A percentile compares a stretch with the other conserved stretches of the same genome.
These are phyloP conservation scores for Chascanopsetta lugubris DNA, from an alignment of 2,113 vertebrate genomes.

Conservation along the genomic window DNA sequence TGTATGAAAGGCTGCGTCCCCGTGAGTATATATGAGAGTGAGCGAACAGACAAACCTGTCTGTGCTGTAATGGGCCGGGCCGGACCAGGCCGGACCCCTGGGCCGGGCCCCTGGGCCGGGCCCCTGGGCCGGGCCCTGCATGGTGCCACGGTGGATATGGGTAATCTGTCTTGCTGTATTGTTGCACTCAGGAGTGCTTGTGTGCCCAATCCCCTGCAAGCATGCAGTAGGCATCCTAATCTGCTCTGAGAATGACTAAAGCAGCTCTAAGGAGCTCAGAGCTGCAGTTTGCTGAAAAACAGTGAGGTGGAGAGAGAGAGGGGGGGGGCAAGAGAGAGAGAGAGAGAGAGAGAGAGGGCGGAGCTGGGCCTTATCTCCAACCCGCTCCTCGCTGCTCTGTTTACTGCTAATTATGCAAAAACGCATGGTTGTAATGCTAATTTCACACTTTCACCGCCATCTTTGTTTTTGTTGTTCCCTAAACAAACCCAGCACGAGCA, in stretches of 20 bases:
- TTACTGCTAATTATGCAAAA: not conserved
- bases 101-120: too few species aligned
- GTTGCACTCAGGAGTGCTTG: constrained; percentile 38
- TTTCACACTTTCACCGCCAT: not conserved
- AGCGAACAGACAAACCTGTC: constrained; percentile 24
- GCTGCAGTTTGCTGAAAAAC: constrained; percentile 51
- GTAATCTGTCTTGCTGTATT: constrained; percentile 67
- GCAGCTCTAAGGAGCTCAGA: constrained; percentile 50
- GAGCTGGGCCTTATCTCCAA: not conserved
- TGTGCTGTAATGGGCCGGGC: constrained; percentile 23
- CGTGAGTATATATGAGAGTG: constrained; percentile 17
- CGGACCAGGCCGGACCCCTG: too few species aligned
- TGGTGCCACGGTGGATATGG: constrained; percentile 53
- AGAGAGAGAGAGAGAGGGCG: constrained; percentile 1
- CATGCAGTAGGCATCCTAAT: constrained; percentile 76
- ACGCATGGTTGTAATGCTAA: not conserved
- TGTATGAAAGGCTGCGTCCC: constrained; percentile 8
- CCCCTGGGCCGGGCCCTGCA: too few species aligned
- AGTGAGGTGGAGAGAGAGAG: too few species aligned
- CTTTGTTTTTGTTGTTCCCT: not conserved
- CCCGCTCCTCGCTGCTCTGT: not conserved
- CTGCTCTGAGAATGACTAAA: constrained; percentile 72
- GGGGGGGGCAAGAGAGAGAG: too few species aligned
- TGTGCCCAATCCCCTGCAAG: constrained; percentile 72
- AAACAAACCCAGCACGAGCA: not conserved